Conservation (phyloP, 2,113 vertebrate genomes). For the Grantiella picta region DNA sequence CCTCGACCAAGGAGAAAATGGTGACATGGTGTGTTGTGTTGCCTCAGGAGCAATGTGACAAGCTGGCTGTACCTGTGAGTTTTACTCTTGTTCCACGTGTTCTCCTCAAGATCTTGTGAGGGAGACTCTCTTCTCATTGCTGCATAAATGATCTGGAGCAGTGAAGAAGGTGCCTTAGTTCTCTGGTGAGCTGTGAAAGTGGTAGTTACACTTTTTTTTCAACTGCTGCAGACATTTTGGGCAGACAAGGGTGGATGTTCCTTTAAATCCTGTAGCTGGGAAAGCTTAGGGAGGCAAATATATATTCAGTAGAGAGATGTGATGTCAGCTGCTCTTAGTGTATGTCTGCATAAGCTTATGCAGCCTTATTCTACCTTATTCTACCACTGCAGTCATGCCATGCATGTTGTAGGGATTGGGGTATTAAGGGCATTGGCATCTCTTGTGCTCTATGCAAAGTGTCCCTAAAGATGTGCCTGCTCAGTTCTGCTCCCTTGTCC, state of each 20-base stretch:
- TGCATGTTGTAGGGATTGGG: neutral
- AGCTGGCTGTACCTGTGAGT: neutral
- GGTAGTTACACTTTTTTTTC: neutral
- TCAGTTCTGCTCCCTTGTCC: neutral
- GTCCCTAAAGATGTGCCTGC: neutral
- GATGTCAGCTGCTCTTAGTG: neutral
- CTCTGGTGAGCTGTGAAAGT: neutral
- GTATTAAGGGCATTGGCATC: fast-evolving
- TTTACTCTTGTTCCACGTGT: neutral
- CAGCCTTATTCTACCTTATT: neutral
- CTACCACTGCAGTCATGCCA: neutral
- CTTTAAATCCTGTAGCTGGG: neutral
- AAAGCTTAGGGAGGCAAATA: neutral
- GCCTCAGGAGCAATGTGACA: neutral
- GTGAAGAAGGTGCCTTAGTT: neutral
- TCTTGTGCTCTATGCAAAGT: neutral
- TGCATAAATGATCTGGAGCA: neutral
- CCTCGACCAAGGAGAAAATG: neutral
- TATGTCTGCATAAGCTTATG: neutral
- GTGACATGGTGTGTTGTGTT: neutral
- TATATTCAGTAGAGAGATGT: neutral
- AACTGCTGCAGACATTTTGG: neutral
- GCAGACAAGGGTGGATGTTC: neutral
- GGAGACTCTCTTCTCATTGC: neutral
- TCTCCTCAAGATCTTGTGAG: neutral